Evolutionary conservation across 2,113 vertebrate genomes (phyloP), one percentile per base, ranked within the genome.

Genomic region (Aptenodytes patagonicus): DNA sequence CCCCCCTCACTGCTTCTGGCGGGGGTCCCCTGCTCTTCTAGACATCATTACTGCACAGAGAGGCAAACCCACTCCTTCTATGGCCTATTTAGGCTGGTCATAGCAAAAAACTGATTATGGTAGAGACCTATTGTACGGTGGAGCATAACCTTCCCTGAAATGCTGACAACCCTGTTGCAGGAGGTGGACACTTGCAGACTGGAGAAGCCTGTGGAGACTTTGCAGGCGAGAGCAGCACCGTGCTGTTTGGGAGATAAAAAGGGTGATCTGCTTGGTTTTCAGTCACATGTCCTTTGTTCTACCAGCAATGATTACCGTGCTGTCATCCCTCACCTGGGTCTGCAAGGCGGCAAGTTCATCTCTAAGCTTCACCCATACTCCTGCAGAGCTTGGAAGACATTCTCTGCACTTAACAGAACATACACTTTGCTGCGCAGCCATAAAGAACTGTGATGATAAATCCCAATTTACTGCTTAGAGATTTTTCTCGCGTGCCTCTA

Each of bases 11-110:
- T 62, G 17, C 24, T 42, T 42, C 42, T 40, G 36, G 5, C 18
- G 46, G 20, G 8, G 4, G 4, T 13, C 32, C 16, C 14, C 38
- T n/a, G 5, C 17, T 64, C 34, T 66, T 61, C 65, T 51, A 40
- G 26, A 25, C 9, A 58, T 11, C 7, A 4, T 4, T 36, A 2
- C 7, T 26, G 3, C 15, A 11, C 0, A 52, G 17, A 54, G 14
- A 58, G 22, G 17, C 9, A 94, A 85, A 84, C 17, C 8, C 3
- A 9, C 36, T 49, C 17, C 21, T 69, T 32, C 57, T 12, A 0
- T 28, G 25, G 13, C 6, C 29, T 47, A 0, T 22, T 79, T 46
- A 54, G 51, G 44, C 19, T 62, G 31, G 11, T 36, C 16, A 9
- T 51, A 32, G 69, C 2, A 9, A 44, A 64, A 49, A 46, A 1